Evolutionary conservation across 2,113 vertebrate genomes (phyloP).

Genomic region (Harpagus bidentatus): DNA sequence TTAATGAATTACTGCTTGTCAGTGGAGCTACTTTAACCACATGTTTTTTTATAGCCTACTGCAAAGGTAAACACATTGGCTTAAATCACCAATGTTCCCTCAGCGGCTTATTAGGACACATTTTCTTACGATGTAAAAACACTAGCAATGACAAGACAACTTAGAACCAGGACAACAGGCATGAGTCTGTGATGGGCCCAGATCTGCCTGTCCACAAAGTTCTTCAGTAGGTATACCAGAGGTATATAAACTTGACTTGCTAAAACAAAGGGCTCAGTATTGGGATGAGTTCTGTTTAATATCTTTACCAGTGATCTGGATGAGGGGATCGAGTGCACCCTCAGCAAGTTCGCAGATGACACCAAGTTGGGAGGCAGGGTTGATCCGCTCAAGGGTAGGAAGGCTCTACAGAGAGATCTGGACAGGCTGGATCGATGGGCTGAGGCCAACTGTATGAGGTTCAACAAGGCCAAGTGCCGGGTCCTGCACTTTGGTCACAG

Average conservation of each 20-base stretch:
- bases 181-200: not conserved
- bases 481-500: too few relatives aligned
- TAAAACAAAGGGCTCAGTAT: not conserved
- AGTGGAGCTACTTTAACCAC: not conserved
- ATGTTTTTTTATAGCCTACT: not conserved
- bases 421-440: too few relatives aligned
- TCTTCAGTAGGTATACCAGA: not conserved
- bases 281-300: too few relatives aligned
- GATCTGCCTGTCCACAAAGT: not conserved
- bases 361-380: too few relatives aligned
- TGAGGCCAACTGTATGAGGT: too few relatives aligned
- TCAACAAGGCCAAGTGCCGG: too few relatives aligned
- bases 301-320: too few relatives aligned
- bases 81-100: not conserved
- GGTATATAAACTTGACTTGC: not conserved
- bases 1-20: conserved; percentile 1
- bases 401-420: too few relatives aligned
- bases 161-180: not conserved
- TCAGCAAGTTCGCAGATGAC: too few relatives aligned
- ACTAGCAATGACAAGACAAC: not conserved
- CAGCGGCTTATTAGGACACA: not conserved
- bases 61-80: not conserved
- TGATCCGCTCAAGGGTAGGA: too few relatives aligned
- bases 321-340: too few relatives aligned
- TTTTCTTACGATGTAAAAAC: not conserved